These are phyloP conservation scores for Nothobranchius furzeri DNA, from an alignment of 2,113 vertebrate genomes.

Conservation along the genomic window DNA sequence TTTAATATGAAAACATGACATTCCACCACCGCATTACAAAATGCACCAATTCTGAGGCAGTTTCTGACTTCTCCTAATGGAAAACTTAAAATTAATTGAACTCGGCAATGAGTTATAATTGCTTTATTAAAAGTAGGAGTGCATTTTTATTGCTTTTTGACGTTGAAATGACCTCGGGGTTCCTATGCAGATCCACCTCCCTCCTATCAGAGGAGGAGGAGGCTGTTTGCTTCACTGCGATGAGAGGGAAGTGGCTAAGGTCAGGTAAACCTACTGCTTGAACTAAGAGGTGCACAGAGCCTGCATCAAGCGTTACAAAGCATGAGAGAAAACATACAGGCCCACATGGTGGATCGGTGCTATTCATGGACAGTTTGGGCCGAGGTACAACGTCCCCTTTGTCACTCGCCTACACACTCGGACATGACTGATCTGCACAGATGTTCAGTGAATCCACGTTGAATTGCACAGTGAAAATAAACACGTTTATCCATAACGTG, in stretches of 20 bases:
- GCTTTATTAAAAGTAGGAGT: constrained; percentile 73
- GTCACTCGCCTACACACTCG: constrained; percentile 25
- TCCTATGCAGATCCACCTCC: constrained; percentile 39
- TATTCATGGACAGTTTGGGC: neutral
- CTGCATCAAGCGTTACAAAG: constrained; percentile 3
- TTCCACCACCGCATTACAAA: constrained; percentile 2
- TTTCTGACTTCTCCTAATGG: constrained; percentile 60
- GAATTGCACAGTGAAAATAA: constrained; percentile 7
- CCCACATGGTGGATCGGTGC: neutral
- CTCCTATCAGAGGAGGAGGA: constrained; percentile 6
- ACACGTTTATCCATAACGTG: constrained; percentile 4
- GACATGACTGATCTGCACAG: constrained; percentile 12
- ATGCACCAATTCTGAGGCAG: constrained; percentile 43
- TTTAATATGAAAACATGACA: constrained; percentile 2
- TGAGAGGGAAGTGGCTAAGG: constrained; percentile 39
- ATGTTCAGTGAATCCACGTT: constrained; percentile 23
- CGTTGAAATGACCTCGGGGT: constrained; percentile 59
- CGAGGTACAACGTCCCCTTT: constrained; percentile 9
- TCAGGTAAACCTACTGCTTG: constrained; percentile 31
- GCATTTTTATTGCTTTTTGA: constrained; percentile 71
- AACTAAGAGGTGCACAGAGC: constrained; percentile 10
- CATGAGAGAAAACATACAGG: neutral
- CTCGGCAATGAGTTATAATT: constrained; percentile 69
- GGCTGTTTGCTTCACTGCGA: constrained; percentile 13
- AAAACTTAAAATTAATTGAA: constrained; percentile 71